Evolutionary conservation across 1,140 invertebrate species (phyloP), one percentile per base, ranked within the genome.

Genomic region (Drosophila asahinai): DNA sequence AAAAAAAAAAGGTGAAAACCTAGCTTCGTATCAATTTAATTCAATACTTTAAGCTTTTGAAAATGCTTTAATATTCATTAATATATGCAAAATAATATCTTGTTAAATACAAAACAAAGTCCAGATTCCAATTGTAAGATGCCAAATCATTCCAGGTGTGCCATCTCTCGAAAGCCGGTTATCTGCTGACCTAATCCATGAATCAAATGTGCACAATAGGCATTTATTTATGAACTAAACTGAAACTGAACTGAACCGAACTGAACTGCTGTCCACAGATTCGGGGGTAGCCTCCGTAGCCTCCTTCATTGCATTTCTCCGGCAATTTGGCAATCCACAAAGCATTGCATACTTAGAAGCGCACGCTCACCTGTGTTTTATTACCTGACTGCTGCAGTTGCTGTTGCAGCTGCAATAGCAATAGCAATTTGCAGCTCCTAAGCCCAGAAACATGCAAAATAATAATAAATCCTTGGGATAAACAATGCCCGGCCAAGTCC

Each of bases 381-480:
- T 73, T 73, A 43, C 67, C 70, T 73, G 67, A 60, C 70, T 73
- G 55, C 70, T 36, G 70, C 70, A 72, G 52, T 65, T 51, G 43
- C 52, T 57, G 40, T 25, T 36, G 33, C 33, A 36, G 33, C 33
- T 36, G 33, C 33, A 36, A 36, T 36, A 36, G 33, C 33, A 36
- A 36, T 36, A 3, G 33, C 33, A 36, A 55, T 40, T 38, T 58
- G 66, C 52, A 71, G n/a, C 59, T 59, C 40, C 25, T n/a, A 9
- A 17, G 58, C 17, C 57, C 45, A 72, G 58, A 48, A 83, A 72
- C 77, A 77, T 64, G 81, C 77, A 62, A 81, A 78, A 77, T 86
- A 78, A 81, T 70, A 84, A 86, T 84, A 80, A 80, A 73, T 66
- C 52, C 66, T 64, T 61, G 40, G 38, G 42, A 42, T 57, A 73